Conservation (phyloP, 2,797 vertebrate genomes). For the Enteromius afrohamiltoni region DNA sequence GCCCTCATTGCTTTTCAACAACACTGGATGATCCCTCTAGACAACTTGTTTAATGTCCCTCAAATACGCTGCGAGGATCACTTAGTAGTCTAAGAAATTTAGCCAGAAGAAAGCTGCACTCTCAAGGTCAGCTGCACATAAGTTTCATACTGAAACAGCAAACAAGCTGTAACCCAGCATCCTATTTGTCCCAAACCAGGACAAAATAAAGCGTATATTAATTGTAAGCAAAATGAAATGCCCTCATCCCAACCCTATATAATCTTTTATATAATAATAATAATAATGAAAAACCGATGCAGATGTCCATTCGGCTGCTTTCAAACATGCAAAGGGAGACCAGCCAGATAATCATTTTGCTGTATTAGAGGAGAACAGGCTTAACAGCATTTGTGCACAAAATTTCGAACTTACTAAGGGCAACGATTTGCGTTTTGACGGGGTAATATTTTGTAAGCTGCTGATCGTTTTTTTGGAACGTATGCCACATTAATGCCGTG, state of each 20-base stretch:
- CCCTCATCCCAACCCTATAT: constrained; percentile 37
- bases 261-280: constrained; percentile 60
- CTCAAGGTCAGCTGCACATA: neutral
- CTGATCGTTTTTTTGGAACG: constrained; percentile 54
- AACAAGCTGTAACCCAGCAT: constrained; percentile 31
- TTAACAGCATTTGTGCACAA: constrained; percentile 51
- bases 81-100: constrained; percentile 43
- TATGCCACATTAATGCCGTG: constrained; percentile 63
- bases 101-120: constrained; percentile 9
- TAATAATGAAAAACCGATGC: constrained; percentile 55
- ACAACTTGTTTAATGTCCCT: constrained; percentile 24
- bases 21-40: constrained; percentile 23
- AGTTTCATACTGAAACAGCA: constrained; percentile 4
- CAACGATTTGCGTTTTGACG: constrained; percentile 56
- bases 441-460: constrained; percentile 38
- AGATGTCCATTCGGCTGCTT: constrained; percentile 54
- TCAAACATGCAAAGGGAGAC: constrained; percentile 62
- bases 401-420: constrained; percentile 6
- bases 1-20: constrained; percentile 36
- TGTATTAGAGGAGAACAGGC: constrained; percentile 63
- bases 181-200: constrained; percentile 25
- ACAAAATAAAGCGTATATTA: constrained; percentile 42
- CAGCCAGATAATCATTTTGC: constrained; percentile 62
- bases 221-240: constrained; percentile 51
- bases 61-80: constrained; percentile 16